A percentile compares a stretch with the other conserved stretches of the same genome.
Conservation (phyloP, 2,113 vertebrate genomes). For the Rafetus swinhoei region DNA sequence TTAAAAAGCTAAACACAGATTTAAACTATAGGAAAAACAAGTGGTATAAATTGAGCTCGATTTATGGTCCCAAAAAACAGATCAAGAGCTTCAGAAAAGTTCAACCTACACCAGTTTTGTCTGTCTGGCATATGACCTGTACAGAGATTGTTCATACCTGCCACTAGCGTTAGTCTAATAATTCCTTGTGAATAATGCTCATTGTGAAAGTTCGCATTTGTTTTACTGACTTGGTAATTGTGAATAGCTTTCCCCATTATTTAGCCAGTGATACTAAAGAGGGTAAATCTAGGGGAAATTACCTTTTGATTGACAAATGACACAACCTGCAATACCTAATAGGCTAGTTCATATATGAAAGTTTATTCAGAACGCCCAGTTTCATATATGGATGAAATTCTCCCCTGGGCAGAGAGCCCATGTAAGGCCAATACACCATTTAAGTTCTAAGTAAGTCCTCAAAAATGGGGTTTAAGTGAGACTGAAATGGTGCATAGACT, state of each 20-base stretch:
- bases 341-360: neutral
- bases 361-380: neutral
- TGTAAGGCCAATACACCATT: neutral
- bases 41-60: neutral
- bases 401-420: neutral
- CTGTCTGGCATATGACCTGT: neutral
- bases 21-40: neutral
- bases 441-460: neutral
- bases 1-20: neutral
- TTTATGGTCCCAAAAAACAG: neutral
- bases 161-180: neutral
- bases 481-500: neutral
- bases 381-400: neutral
- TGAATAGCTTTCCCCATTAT: neutral
- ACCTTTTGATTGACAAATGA: neutral
- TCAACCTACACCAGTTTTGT: neutral
- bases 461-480: neutral
- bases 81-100: neutral
- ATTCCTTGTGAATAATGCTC: neutral
- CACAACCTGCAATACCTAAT: neutral
- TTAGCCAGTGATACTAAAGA: neutral
- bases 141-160: neutral
- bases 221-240: neutral
- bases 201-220: neutral
- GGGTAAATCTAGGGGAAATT: neutral